These are phyloP conservation scores for Polydrusus cervinus DNA, from an alignment of 2,888 invertebrate species.

Conservation along the genomic window DNA sequence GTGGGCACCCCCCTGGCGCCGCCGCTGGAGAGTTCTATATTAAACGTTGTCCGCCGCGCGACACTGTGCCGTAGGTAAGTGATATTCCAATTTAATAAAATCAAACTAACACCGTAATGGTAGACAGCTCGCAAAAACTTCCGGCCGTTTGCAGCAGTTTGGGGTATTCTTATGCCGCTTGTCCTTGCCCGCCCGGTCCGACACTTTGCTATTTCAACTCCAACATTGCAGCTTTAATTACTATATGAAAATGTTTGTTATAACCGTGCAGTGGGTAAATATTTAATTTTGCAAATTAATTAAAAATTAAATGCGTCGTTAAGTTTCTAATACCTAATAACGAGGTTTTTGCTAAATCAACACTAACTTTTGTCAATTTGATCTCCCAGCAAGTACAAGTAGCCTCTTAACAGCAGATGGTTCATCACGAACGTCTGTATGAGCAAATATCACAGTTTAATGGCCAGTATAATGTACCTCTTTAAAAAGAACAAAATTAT, in stretches of 20 bases:
- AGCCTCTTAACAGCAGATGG: constrained; percentile 45
- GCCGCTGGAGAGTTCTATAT: too few species aligned
- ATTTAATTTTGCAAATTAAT: neutral
- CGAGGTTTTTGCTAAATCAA: constrained; percentile 37
- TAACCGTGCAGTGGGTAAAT: neutral
- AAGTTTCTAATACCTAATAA: constrained; percentile 29
- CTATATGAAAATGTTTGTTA: too few species aligned
- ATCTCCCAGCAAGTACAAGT: constrained; percentile 41
- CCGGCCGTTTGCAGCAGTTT: too few species aligned
- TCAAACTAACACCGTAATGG: too few species aligned
- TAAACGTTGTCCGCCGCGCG: too few species aligned
- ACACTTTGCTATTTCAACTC: too few species aligned
- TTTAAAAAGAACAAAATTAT: neutral
- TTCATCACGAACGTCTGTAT: constrained; percentile 42
- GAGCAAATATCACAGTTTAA: constrained; percentile 29
- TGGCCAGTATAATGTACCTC: neutral
- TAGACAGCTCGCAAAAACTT: too few species aligned
- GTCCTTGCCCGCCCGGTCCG: too few species aligned
- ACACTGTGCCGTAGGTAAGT: too few species aligned
- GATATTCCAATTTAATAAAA: too few species aligned
- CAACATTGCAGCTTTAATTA: neutral
- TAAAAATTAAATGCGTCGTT: neutral
- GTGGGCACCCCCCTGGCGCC: too few species aligned
- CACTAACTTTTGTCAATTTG: constrained; percentile 37
- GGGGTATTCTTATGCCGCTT: too few species aligned